Conservation (phyloP, 2,113 vertebrate genomes). For the rat (Rattus norvegicus) region DNA sequence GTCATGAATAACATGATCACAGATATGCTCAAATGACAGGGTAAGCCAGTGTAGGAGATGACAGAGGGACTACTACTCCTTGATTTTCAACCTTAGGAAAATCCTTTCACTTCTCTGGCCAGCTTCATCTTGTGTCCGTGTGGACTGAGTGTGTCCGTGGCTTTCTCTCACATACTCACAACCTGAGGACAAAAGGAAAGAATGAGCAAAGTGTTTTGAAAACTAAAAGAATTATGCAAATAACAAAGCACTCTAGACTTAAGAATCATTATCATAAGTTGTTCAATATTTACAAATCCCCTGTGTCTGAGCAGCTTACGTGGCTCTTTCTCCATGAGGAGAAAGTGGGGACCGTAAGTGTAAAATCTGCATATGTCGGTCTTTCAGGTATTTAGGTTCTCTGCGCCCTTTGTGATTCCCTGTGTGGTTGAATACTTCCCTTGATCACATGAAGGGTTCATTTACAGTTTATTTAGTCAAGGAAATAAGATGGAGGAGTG, state of each 20-base stretch:
- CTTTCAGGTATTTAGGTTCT: not conserved
- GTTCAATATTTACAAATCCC: not conserved
- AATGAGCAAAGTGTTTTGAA: conserved; percentile 41
- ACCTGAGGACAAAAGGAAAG: conserved; percentile 9
- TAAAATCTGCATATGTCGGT: not conserved
- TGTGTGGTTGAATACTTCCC: not conserved
- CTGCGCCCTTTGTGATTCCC: not conserved
- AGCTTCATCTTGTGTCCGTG: not conserved
- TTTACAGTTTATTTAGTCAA: not conserved
- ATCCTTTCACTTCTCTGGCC: not conserved
- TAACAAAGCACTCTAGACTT: not conserved
- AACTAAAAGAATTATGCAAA: conserved; percentile 12
- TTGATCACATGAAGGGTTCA: not conserved
- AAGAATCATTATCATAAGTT: not conserved
- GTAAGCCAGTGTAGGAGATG: not conserved
- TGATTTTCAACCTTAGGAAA: not conserved
- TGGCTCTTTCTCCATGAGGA: no score
- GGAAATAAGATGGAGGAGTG: not conserved
- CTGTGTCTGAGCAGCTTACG: not conserved
- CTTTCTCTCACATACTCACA: not conserved
- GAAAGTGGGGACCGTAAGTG: not conserved
- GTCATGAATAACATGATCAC: not conserved
- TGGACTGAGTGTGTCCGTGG: not conserved
- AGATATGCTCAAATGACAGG: not conserved
- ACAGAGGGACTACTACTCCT: not conserved